Conservation (phyloP, 2,113 vertebrate genomes). For the Heterotilapia buettikoferi region DNA sequence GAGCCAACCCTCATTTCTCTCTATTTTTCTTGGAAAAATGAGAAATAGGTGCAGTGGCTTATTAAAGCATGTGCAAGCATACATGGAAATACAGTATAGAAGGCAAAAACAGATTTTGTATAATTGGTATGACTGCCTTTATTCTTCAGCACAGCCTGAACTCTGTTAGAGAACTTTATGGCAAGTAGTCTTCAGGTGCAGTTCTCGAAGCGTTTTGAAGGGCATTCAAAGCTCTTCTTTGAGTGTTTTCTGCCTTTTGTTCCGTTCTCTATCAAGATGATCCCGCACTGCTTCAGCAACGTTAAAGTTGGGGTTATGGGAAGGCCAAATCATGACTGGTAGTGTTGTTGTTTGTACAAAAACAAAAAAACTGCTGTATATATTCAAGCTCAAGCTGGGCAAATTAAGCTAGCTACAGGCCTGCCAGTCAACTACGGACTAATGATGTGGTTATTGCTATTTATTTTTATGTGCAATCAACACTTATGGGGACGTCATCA, state of each 20-base stretch:
- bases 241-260: not conserved
- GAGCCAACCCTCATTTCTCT: not conserved
- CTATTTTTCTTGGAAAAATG: not conserved
- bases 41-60: not conserved
- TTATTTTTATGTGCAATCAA: not conserved
- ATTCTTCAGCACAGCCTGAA: not conserved
- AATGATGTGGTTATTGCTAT: not conserved
- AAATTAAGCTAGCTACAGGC: not conserved
- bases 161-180: not conserved
- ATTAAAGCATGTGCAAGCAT: not conserved
- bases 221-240: not conserved
- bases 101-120: not conserved
- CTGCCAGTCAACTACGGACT: not conserved
- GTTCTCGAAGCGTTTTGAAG: fast-evolving
- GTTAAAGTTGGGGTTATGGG: fast-evolving
- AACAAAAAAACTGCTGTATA: not conserved
- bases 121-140: not conserved
- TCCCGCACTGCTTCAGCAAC: not conserved
- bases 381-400: not conserved
- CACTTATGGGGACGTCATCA: not conserved
- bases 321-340: not conserved
- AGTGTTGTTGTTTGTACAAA: not conserved
- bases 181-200: not conserved
- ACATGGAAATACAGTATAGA: not conserved
- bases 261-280: fast-evolving